These are phyloP conservation scores for Sebastes trivittatus DNA, from an alignment of 2,797 vertebrate species.

Conservation along the genomic window DNA sequence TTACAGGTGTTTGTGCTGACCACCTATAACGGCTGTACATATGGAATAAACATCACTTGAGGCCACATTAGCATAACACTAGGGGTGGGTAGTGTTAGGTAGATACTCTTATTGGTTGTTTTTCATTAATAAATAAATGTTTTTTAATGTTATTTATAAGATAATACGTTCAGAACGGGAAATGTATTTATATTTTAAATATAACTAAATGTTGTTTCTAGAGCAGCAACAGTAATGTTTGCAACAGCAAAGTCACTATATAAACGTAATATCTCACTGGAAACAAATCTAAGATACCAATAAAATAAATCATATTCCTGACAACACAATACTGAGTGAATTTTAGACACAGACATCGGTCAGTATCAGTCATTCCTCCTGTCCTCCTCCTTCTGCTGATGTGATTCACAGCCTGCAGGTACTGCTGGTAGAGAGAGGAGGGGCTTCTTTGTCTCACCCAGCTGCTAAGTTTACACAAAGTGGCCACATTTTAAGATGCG, in stretches of 20 bases:
- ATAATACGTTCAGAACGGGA: not conserved
- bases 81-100: not conserved
- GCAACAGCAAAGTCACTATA: not conserved
- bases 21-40: not conserved
- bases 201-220: not conserved
- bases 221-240: not conserved
- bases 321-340: not conserved
- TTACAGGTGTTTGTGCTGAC: not conserved
- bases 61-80: not conserved
- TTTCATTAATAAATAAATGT: not conserved
- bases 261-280: not conserved
- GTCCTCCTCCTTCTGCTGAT: not conserved
- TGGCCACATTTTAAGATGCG: too few relatives aligned
- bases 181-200: not conserved
- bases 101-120: not conserved
- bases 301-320: not conserved
- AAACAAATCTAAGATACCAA: not conserved
- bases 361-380: not conserved
- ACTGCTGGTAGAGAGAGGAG: rapidly evolving
- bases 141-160: not conserved
- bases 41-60: not conserved
- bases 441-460: too few relatives aligned
- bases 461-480: too few relatives aligned
- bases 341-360: not conserved
- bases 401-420: not conserved